These are phyloP conservation scores for Uropsilus gracilis DNA, from an alignment of 2,113 vertebrate species.

Conservation along the genomic window DNA sequence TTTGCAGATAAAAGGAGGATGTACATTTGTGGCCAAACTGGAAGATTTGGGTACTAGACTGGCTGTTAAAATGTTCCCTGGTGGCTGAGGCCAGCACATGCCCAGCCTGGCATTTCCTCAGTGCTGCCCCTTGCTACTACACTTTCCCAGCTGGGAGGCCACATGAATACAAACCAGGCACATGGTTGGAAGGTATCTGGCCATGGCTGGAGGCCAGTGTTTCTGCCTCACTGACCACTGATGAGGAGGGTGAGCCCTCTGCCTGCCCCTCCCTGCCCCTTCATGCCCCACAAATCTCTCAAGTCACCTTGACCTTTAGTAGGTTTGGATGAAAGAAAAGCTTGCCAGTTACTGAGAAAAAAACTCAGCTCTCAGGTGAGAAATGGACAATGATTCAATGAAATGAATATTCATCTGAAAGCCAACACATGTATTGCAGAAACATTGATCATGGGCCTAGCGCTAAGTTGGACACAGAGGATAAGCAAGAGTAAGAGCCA, in stretches of 20 bases:
- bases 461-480: not conserved
- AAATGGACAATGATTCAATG: not conserved
- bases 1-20: constrained; percentile 45
- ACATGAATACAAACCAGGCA: not conserved
- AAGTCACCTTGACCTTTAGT: not conserved
- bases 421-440: not conserved
- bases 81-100: not conserved
- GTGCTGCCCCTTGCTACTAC: not conserved
- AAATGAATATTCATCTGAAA: not conserved
- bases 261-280: not conserved
- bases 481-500: not conserved
- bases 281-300: not conserved
- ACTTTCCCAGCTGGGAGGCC: not conserved
- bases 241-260: too few relatives aligned
- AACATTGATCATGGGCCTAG: not conserved
- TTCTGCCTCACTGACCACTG: not conserved
- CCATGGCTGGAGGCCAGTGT: not conserved
- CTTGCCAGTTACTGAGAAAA: not conserved
- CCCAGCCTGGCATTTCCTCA: not conserved
- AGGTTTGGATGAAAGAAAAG: not conserved
- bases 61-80: constrained; percentile 3
- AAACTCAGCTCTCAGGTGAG: not conserved
- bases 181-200: not conserved
- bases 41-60: not conserved
- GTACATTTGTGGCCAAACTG: not conserved